These are phyloP conservation scores for Psittacula echo DNA, from an alignment of 2,797 vertebrate species.

Conservation along the genomic window DNA sequence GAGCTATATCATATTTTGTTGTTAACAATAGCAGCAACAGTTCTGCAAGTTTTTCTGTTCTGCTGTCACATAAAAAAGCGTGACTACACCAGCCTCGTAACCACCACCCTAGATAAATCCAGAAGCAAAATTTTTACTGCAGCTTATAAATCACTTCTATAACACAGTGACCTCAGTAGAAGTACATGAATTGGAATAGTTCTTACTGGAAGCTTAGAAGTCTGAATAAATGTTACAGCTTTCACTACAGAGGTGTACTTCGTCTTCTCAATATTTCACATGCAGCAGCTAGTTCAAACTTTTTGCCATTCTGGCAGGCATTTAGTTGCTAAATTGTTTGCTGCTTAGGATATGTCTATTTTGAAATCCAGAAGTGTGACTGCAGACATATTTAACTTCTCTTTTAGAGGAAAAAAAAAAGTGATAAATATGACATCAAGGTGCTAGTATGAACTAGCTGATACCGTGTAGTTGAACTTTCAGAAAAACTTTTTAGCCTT, in stretches of 20 bases:
- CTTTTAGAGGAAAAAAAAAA: neutral
- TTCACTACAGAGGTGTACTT: neutral
- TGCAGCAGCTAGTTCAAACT: neutral
- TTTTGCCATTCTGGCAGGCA: neutral
- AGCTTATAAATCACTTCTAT: neutral
- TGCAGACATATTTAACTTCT: neutral
- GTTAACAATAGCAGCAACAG: neutral
- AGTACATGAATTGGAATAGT: neutral
- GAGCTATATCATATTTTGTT: neutral
- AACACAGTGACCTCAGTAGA: neutral
- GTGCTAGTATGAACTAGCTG: neutral
- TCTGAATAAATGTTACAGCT: neutral
- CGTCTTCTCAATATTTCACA: neutral
- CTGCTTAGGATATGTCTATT: neutral
- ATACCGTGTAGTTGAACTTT: neutral
- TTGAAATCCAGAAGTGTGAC: neutral
- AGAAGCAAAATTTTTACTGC: neutral
- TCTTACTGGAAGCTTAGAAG: neutral
- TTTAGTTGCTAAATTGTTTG: neutral
- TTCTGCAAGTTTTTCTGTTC: neutral
- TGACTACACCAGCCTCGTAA: neutral
- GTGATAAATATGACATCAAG: neutral
- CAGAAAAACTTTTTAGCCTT: neutral
- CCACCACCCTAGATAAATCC: neutral
- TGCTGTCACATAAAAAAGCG: neutral